Percentiles rank a stretch among this genome's conserved stretches.
These are phyloP conservation scores for Netelia fuscicornis DNA, from an alignment of 2,888 invertebrate genomes.

Conservation along the genomic window DNA sequence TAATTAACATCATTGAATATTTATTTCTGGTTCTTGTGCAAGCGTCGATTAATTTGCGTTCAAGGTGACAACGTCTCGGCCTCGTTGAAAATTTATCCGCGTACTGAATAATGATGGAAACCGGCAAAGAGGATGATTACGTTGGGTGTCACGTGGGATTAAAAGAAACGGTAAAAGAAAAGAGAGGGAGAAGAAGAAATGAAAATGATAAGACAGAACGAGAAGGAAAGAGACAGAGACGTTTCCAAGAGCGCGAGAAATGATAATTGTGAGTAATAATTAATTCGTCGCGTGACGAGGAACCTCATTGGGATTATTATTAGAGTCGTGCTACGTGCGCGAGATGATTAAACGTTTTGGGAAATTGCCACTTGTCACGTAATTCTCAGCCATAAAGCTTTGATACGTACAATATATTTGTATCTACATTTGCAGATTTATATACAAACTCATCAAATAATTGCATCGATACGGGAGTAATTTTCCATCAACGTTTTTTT, in stretches of 20 bases:
- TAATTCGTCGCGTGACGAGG: conserved; percentile 54
- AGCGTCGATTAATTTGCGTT: conserved; percentile 39
- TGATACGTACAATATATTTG: neutral
- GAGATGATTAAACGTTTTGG: conserved; percentile 55
- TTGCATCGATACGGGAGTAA: too few species aligned
- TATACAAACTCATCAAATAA: too few species aligned
- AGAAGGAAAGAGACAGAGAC: conserved; percentile 11
- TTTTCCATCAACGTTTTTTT: too few species aligned
- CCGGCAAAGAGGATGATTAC: conserved; percentile 51
- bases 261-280: conserved; percentile 54
- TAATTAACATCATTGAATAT: conserved; percentile 32
- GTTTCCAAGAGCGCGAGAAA: conserved; percentile 41
- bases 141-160: conserved; percentile 42
- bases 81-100: conserved; percentile 36
- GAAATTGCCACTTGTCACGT: conserved; percentile 51
- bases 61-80: conserved; percentile 46
- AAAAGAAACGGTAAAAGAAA: conserved; percentile 28
- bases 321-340: conserved; percentile 13
- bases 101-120: conserved; percentile 32
- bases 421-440: neutral
- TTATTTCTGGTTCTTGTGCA: conserved; percentile 36
- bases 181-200: neutral
- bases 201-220: neutral
- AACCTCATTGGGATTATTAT: conserved; percentile 34
- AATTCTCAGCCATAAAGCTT: conserved; percentile 14